These are phyloP conservation scores for Chalcosyrphus nemorum DNA, from an alignment of 2,888 invertebrate species.

Conservation along the genomic window DNA sequence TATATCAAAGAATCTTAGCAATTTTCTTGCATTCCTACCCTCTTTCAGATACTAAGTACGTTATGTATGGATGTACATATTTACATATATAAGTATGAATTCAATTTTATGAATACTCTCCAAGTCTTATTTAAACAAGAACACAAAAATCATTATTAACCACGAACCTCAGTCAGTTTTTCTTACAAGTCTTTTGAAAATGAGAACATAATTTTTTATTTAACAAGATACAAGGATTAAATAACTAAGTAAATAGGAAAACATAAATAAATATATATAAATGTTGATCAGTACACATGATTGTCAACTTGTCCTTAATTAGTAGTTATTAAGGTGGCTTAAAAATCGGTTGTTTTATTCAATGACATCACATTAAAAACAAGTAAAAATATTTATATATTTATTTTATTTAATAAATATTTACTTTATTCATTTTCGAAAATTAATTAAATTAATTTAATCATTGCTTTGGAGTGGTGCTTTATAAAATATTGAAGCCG, in stretches of 20 bases:
- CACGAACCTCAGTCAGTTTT: conserved; percentile 3
- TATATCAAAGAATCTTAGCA: conserved; percentile 4
- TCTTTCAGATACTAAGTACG: not conserved
- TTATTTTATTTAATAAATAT: no score
- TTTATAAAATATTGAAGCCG: no score
- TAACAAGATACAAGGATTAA: conserved; percentile 41
- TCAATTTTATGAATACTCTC: conserved; percentile 14
- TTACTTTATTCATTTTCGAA: no score
- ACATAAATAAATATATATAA: conserved; percentile 18
- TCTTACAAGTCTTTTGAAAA: not conserved
- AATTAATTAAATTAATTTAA: no score
- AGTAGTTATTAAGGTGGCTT: not conserved
- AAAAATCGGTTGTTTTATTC: not conserved
- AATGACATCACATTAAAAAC: not conserved
- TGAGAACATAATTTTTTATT: conserved; percentile 19
- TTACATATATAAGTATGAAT: no score
- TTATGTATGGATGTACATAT: no score
- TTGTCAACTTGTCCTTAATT: not conserved
- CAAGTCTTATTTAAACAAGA: no score
- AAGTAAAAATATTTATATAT: no score
- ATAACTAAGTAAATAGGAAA: conserved; percentile 51
- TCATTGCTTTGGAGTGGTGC: no score
- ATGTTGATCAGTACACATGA: not conserved
- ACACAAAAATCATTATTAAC: no score
- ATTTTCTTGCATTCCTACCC: not conserved